Percentiles rank a stretch among this genome's conserved stretches.
Conservation (phyloP, 2,113 vertebrate species). For the Anthoscopus minutus region DNA sequence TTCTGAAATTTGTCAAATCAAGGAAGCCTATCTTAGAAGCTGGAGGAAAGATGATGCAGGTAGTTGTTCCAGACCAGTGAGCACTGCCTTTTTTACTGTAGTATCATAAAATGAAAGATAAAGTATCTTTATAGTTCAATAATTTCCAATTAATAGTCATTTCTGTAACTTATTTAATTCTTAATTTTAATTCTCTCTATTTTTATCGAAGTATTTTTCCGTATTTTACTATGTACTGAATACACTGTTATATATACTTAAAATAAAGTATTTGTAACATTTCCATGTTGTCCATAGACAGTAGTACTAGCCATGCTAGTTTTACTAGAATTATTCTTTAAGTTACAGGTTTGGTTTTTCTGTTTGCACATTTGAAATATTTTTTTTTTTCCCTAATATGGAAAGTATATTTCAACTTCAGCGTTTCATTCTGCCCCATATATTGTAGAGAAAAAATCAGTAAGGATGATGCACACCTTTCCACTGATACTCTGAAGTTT, state of each 20-base stretch:
- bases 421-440: not conserved
- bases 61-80: not conserved
- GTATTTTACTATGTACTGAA: not conserved
- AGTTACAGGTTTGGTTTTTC: not conserved
- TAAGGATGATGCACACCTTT: not conserved
- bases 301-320: not conserved
- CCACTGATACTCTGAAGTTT: not conserved
- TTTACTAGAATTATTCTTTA: not conserved
- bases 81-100: not conserved
- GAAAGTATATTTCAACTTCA: accelerated
- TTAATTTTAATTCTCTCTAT: too few species aligned
- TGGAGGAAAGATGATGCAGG: not conserved
- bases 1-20: not conserved
- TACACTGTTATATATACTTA: accelerated
- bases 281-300: accelerated
- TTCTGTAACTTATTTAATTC: not conserved
- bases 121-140: not conserved
- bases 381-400: not conserved
- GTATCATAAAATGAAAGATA: not conserved
- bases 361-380: not conserved
- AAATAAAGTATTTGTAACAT: not conserved
- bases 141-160: not conserved
- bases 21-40: not conserved
- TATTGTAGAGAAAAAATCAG: not conserved
- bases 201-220: not conserved